phyloP scores from a whole-genome alignment of 2,797 vertebrate species.

The Darevskia mixta region DNA sequence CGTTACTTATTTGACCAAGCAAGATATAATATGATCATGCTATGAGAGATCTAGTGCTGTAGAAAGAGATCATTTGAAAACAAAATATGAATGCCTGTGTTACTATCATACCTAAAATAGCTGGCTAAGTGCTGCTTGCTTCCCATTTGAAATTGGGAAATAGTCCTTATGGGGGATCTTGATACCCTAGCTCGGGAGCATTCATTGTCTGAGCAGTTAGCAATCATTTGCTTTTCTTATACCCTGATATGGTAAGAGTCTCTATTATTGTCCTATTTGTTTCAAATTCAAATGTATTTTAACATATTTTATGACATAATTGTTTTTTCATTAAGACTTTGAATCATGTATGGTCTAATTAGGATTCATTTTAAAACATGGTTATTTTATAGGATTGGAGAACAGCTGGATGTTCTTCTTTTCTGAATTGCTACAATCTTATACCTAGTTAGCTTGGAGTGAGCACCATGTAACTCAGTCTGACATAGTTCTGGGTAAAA shows the following conservation, averaged over 20 bases:
- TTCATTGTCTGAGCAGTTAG: not conserved
- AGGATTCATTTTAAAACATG: not conserved
- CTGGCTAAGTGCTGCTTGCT: not conserved
- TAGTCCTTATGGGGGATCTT: not conserved
- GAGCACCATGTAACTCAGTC: not conserved
- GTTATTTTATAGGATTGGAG: not conserved
- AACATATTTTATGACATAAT: not conserved
- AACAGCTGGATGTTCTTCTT: constrained; percentile 17
- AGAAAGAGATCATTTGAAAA: not conserved
- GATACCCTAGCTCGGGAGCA: not conserved
- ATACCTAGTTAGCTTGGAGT: not conserved
- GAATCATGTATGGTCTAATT: not conserved
- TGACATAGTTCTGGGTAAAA: not conserved
- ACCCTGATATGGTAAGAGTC: not conserved
- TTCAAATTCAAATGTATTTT: not conserved
- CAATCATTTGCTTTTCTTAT: not conserved
- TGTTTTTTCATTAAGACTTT: constrained; percentile 8
- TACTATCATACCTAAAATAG: not conserved
- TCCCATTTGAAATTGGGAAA: not conserved
- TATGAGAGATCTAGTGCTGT: not conserved
- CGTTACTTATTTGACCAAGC: not conserved
- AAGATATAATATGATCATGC: not conserved
- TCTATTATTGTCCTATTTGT: not conserved
- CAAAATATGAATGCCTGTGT: not conserved
- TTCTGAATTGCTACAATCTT: not conserved